Evolutionary conservation across 2,888 invertebrate genomes (phyloP), one percentile per base, ranked within the genome.

Genomic region (Apomyelois bistriatella): DNA sequence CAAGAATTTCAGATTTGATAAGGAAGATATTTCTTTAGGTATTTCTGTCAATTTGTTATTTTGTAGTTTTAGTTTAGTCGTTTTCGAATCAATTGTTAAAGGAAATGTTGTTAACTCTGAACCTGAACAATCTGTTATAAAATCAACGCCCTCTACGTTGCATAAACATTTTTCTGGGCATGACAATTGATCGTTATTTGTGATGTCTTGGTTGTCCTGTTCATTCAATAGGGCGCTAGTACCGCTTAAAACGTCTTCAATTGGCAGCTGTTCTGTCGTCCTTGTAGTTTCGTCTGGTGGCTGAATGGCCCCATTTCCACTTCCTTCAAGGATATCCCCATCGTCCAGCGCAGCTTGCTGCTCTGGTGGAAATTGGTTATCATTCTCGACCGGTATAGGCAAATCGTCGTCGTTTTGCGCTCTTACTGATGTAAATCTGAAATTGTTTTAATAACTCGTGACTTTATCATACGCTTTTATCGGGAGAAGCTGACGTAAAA

Each of bases 81-180:
- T 85, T 59, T 72, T 80, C 6, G 74, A 56, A 58, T 84, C 82
- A 47, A 90, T 70, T 13, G 77, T 67, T 10, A 76, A 62, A 28
- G 93, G 93, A 49, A 93, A 78, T 64, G 90, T 83, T 13, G 83
- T 84, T 52, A 93, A 72, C 35, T 76, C 82, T 53, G 79, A 82
- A 61, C 88, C 82, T 8, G 90, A 82, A 70, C 93, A 93, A 70
- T 91, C 85, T 4, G 88, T 83, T 1, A 81, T 70, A 40, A 77
- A 84, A 47, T 76, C 66, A 22, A 70, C 65, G 17, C 79, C 82
- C 66, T 88, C 86, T 55, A 73, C 65, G 58, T 73, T 79, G 58
- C 89, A 89, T 16, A 82, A 72, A 58, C 90, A 89, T 48, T 71
- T 70, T 32, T 71, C 67, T 10, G 89, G 88, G 52, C 89, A 89